phyloP scores from a whole-genome alignment of 2,888 invertebrate genomes.

The Drosophila austrosaltans region DNA sequence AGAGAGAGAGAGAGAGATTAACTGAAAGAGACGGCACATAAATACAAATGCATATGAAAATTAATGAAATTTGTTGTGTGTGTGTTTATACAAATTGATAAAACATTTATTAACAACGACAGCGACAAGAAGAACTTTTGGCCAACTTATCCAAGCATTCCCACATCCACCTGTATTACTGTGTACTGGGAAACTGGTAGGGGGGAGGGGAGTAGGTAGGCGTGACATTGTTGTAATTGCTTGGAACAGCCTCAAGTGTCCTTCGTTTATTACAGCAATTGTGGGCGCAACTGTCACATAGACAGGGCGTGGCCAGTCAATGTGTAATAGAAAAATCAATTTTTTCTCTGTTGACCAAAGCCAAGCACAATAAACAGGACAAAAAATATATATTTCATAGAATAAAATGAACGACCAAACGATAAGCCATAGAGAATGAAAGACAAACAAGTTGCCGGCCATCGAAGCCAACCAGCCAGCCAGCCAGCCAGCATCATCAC shows the following conservation, averaged over 20 bases:
- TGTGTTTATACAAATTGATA: constrained; percentile 50
- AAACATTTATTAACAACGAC: constrained; percentile 44
- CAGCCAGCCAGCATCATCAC: constrained; percentile 13
- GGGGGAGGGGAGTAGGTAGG: not conserved
- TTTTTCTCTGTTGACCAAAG: constrained; percentile 75
- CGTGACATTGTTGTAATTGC: constrained; percentile 52
- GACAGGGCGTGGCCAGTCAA: constrained; percentile 20
- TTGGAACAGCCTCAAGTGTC: constrained; percentile 40
- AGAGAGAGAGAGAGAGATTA: not conserved
- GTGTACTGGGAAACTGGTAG: not conserved
- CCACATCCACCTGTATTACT: constrained; percentile 33
- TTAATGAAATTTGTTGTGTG: constrained; percentile 55
- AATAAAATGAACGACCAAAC: constrained; percentile 17
- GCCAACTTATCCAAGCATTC: constrained; percentile 14
- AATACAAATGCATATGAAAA: constrained; percentile 41
- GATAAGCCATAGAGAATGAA: constrained; percentile 50
- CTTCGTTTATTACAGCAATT: constrained; percentile 37
- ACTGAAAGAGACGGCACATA: not conserved
- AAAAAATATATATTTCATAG: constrained; percentile 40
- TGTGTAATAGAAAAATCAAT: constrained; percentile 64
- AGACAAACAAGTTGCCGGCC: constrained; percentile 60
- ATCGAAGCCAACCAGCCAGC: constrained; percentile 11
- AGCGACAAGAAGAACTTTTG: not conserved
- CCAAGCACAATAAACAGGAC: constrained; percentile 57
- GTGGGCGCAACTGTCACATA: constrained; percentile 32